Percentiles rank a stretch among this genome's conserved stretches.
phyloP scores from a whole-genome alignment of 2,888 invertebrate species.

The Apoda limacodes region DNA sequence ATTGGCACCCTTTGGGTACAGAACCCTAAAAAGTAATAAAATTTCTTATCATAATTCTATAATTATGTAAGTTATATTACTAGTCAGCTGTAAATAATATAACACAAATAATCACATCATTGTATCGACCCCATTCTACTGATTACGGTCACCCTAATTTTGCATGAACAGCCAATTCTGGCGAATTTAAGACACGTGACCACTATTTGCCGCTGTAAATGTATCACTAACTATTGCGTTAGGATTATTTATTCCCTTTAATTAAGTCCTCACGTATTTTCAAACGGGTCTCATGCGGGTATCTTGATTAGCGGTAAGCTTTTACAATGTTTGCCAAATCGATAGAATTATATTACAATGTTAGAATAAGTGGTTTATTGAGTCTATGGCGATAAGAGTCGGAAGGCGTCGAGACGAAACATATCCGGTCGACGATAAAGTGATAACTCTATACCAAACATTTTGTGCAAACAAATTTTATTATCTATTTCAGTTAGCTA shows the following conservation, averaged over 20 bases:
- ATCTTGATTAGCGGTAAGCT: conserved; percentile 23
- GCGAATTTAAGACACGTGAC: conserved; percentile 61
- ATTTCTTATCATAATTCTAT: too few relatives aligned
- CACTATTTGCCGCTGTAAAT: conserved; percentile 54
- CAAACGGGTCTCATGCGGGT: conserved; percentile 52
- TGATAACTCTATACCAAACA: conserved; percentile 41
- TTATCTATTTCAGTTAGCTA: too few relatives aligned
- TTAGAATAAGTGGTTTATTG: conserved; percentile 22
- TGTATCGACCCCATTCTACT: conserved; percentile 38
- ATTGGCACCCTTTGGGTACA: too few relatives aligned
- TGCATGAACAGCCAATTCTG: conserved; percentile 48
- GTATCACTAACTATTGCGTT: conserved; percentile 46
- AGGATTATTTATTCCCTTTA: conserved; percentile 51
- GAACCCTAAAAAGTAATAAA: too few relatives aligned
- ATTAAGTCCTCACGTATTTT: conserved; percentile 42
- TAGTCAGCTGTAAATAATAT: too few relatives aligned
- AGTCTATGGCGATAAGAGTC: conserved; percentile 40
- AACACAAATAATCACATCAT: conserved; percentile 51
- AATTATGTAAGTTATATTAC: too few relatives aligned
- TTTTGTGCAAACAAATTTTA: conserved; percentile 34
- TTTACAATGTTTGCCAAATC: not conserved
- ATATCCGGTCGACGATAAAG: conserved; percentile 44
- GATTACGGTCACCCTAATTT: conserved; percentile 39
- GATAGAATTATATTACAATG: conserved; percentile 25
- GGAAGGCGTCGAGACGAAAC: conserved; percentile 42